phyloP scores from a whole-genome alignment of 2,888 invertebrate genomes.

The Anticlea derivata region DNA sequence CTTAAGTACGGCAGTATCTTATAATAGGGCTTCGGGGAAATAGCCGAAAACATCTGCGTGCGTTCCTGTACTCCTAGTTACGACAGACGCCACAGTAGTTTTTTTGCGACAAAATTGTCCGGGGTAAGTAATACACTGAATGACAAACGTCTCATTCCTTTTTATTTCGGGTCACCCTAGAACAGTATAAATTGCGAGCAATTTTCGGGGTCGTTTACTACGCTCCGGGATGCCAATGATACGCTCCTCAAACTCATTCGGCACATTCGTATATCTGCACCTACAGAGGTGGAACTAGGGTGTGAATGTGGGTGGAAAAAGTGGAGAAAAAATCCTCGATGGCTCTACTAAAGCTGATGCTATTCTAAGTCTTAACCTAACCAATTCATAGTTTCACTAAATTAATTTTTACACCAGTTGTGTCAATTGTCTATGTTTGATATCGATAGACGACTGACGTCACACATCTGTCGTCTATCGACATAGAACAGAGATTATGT shows the following conservation, averaged over 20 bases:
- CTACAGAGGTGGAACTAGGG: conserved; percentile 10
- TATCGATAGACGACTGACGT: too few species aligned
- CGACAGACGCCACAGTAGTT: conserved; percentile 35
- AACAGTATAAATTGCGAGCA: conserved; percentile 77
- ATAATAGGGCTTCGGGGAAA: conserved; percentile 49
- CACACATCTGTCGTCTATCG: too few species aligned
- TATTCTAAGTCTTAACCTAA: too few species aligned
- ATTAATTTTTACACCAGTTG: too few species aligned
- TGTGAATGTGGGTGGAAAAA: neutral
- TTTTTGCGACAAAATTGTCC: conserved; percentile 51
- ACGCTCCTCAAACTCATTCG: conserved; percentile 60
- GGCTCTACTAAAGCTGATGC: too few species aligned
- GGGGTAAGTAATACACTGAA: conserved; percentile 74
- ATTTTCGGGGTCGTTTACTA: conserved; percentile 77
- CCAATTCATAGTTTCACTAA: too few species aligned
- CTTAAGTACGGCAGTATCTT: conserved; percentile 45
- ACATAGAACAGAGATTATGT: too few species aligned
- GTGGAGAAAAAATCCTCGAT: neutral
- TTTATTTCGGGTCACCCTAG: conserved; percentile 76
- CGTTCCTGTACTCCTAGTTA: conserved; percentile 41
- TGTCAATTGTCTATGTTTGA: too few species aligned
- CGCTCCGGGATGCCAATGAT: conserved; percentile 72
- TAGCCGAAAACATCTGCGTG: conserved; percentile 41
- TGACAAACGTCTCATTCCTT: conserved; percentile 72
- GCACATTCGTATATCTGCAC: conserved; percentile 48